Evolutionary conservation across 2,113 vertebrate genomes (phyloP), one percentile per base, ranked within the genome.

Genomic region (Polyodon spathula): DNA sequence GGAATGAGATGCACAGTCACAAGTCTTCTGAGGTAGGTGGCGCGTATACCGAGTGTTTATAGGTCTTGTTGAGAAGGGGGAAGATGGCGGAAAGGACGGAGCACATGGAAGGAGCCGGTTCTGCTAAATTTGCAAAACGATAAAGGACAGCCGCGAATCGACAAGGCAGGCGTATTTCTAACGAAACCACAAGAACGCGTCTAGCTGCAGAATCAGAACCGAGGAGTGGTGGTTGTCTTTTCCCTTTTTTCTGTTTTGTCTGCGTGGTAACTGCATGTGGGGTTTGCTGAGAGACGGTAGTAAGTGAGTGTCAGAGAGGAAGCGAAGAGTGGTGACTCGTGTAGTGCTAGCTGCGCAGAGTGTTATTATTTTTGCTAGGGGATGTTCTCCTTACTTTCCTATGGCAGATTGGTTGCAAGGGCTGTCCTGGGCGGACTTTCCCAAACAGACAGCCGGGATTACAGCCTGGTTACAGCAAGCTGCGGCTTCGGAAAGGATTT

Each of bases 401-500:
- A 95, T 80, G 95, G 96, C 74, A 86, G 96, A 82, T 86, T 97
- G 78, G 96, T 98, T 73, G 94, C 95, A 82, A 88, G 96, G 80
- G 96, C 96, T 58, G 93, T 97, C 72, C 90, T 98, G 66, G 94
- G 96, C 43, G 92, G 96, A 80, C 94, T 98, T 15, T 95, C 94
- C 66, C 95, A 97, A 80, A 93, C 93, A 1, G 95, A 98, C 75
- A 82, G 88, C 67, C 90, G 92, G 65, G 96, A 98, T 78, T 97
- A 97, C 79, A 93, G 92, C 69, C 81, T 98, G 71, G 86, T 98
- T 77, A 93, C 90, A 8, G 96, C 96, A 59, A 95, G 94, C 69
- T 98, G 89, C 79, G 96, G 96, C 66, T 98, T 97, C 64, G 96
- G 94, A n/a, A 98, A 99, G 76, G 93, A 99, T 84, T 97, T 96